Evolutionary conservation across 2,113 vertebrate genomes (phyloP), one percentile per base, ranked within the genome.

Genomic region (Cygnus atratus): DNA sequence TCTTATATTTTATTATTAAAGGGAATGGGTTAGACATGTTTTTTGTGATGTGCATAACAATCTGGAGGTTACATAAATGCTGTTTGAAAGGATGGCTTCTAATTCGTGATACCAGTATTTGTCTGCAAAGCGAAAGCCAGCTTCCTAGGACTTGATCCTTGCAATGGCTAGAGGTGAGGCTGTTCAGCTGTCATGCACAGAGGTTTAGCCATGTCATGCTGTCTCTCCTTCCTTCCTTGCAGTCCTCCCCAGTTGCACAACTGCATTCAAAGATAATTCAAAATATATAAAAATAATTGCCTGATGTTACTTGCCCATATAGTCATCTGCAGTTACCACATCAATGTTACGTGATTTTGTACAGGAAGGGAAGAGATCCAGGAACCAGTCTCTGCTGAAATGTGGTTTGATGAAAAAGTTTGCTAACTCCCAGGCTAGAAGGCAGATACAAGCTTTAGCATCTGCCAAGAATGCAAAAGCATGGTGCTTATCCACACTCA

Each of bases 401-500:
- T 96, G 93, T 97, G 95, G 93, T 96, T 96, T 94, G 86, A 95
- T 96, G 94, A 94, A 95, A 93, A 94, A 94, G 90, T 95, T 96
- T 96, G 92, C 95, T 92, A 94, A 95, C 95, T 97, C 95, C 95
- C 95, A 96, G 83, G 95, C 96, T 96, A 94, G 95, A 97, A 96
- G 93, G 95, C 93, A 97, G 96, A 96, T 94, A 90, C 65, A 96
- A 92, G 93, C 85, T 88, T 94, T 84, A 93, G 92, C 80, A 90
- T 96, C 93, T 96, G 93, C 95, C 92, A 96, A 96, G 96, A 96
- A 95, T 96, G 95, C 90, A 96, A 95, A 96, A 96, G 95, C 85
- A 90, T 86, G 92, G 92, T 84, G 73, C 94, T 90, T 95, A 84
- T 90, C 95, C 93, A 65, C 85, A 33, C 90, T 94, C 1, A 2